Evolutionary conservation across 2,113 vertebrate species (phyloP), one percentile per base, ranked within the genome.

Genomic region (Paramormyrops kingsleyae): DNA sequence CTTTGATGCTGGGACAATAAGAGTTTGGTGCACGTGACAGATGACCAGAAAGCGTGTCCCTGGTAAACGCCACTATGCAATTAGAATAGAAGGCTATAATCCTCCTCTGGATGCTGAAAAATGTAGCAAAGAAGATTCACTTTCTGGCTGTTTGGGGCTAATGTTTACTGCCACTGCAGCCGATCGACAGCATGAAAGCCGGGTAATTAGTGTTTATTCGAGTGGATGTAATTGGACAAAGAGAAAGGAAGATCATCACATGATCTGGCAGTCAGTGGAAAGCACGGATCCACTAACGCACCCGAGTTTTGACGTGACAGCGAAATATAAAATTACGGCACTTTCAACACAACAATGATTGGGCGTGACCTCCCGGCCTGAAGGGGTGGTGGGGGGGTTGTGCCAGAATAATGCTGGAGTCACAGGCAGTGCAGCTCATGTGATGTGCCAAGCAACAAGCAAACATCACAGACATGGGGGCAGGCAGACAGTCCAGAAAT

Each of bases 121-220:
- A 19, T 21, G 8, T 24, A 5, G 50, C 10, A 47, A n/a, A 89
- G 83, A 90, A 92, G 93, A 13, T 88, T 88, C 53, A 84, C 87
- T 91, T 88, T 86, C 91, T 70, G 88, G 91, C 93, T 90, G 92
- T 93, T 93, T 91, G 92, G 89, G 74, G 92, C 92, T 93, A 93
- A 94, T 92, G 92, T 93, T 94, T 95, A 93, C 93, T 90, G 92
- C 92, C 92, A 92, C 92, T 90, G 92, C 94, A 92, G 92, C 91
- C 93, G 93, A 93, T 94, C 92, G 90, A 91, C 91, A 90, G 90
- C 91, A 92, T 46, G 66, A 89, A 92, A 92, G 92, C 92, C 90
- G 91, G 90, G 94, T 92, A 91, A 77, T 90, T 87, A 49, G 35
- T 31, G 90, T 92, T 91, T 86, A 90, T 93, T 91, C 87, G 92